Evolutionary conservation across 2,113 vertebrate genomes (phyloP), one percentile per base, ranked within the genome.

Genomic region (Cyanoliseus patagonus): DNA sequence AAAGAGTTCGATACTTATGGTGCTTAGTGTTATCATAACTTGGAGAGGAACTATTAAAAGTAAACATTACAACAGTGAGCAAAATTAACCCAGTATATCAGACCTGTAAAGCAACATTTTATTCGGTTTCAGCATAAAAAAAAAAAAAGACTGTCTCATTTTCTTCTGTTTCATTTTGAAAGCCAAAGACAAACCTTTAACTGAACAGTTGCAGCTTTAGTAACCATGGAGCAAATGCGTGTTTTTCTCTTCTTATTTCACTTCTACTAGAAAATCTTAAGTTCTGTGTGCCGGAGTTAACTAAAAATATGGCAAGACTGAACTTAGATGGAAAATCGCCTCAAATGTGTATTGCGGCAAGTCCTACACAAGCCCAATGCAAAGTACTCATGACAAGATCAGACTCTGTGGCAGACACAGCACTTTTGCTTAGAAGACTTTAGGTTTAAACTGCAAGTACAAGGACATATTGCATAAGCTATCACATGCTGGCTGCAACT

Each of bases 401-500:
- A 95, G 86, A 92, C 79, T 94, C 89, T 24, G 25, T 81, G 62
- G 74, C 80, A 92, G 88, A 94, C n/a, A 75, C 20, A 87, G 68
- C 11, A 77, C 69, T 95, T 96, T 88, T 94, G 53, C 86, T 80
- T 87, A 87, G 28, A 94, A 96, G 83, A 96, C 59, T 97, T 94
- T n/a, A 92, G 75, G 92, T 93, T 95, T 67, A 95, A 98, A 95
- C 92, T 77, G 93, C 88, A 97, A 96, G 93, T 96, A 94, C 49
- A 95, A 95, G 96, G 92, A 94, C 94, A 95, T 86, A 97, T 97
- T 98, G 97, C 96, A 98, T 97, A 98, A 98, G 91, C 90, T 80
- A 94, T 97, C 97, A 98, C 94, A 96, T 97, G 97, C 78, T 96
- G 68, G 7, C 90, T 95, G 92, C 95, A 97, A 98, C 94, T 92